A percentile compares a stretch with the other conserved stretches of the same genome.
phyloP scores from a whole-genome alignment of 2,797 vertebrate genomes.

The Gobionotothen gibberifrons region DNA sequence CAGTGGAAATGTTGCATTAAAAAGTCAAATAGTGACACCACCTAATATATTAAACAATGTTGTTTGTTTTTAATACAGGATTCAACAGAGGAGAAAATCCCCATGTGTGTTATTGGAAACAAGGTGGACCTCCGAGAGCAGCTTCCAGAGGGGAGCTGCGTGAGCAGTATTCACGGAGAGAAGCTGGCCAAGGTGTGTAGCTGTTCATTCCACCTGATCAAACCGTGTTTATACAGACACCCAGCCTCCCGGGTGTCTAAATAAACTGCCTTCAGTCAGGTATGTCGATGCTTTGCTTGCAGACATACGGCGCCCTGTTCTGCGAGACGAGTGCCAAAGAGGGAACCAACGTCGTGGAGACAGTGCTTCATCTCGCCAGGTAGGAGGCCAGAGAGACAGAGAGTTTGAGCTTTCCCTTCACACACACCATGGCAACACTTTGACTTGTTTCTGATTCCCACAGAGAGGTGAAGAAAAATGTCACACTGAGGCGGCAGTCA shows the following conservation, averaged over 20 bases:
- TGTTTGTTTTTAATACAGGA: conserved; percentile 70
- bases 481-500: conserved; percentile 49
- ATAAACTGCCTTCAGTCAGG: conserved; percentile 43
- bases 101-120: conserved; percentile 84
- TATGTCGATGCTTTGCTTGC: conserved; percentile 28
- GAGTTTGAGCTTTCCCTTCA: conserved; percentile 7
- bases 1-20: background rate
- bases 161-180: conserved; percentile 75
- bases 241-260: conserved; percentile 19
- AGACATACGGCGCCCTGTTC: conserved; percentile 83
- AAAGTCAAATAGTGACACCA: background rate
- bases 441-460: conserved; percentile 4
- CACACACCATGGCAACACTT: conserved; percentile 13
- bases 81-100: conserved; percentile 67
- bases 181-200: conserved; percentile 80
- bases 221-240: conserved; percentile 9
- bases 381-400: conserved; percentile 45
- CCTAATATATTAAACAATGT: background rate
- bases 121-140: conserved; percentile 79
- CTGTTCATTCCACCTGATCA: conserved; percentile 15
- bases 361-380: conserved; percentile 83
- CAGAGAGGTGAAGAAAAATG: conserved; percentile 82
- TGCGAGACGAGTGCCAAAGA: conserved; percentile 87
- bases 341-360: conserved; percentile 80
- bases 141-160: conserved; percentile 56